Conservation (phyloP, 2,888 invertebrate species). For the Ophioninae sp. region DNA sequence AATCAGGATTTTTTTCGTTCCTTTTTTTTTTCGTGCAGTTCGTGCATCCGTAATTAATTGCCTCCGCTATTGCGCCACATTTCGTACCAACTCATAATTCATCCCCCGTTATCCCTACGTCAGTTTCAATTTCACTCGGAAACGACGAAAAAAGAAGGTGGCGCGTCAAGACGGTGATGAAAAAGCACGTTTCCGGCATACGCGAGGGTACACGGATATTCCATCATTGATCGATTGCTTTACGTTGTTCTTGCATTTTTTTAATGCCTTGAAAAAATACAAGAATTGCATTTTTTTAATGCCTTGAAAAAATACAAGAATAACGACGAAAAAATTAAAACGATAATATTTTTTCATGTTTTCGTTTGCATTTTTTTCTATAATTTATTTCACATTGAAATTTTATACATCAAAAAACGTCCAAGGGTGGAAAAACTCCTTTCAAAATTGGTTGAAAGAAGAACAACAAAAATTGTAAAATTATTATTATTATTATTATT, state of each 20-base stretch:
- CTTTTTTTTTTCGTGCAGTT: constrained; percentile 19
- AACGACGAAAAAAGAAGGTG: not conserved
- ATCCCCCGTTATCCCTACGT: not conserved
- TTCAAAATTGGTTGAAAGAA: too few species aligned
- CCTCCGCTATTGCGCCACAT: constrained; percentile 31
- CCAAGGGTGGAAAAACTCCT: too few species aligned
- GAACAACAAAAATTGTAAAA: too few species aligned
- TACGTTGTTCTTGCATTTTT: not conserved
- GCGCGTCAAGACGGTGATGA: not conserved
- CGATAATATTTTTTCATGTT: too few species aligned
- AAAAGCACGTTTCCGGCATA: not conserved
- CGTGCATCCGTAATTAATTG: constrained; percentile 34
- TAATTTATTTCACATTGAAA: too few species aligned
- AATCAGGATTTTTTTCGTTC: not conserved
- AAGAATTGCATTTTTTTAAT: too few species aligned
- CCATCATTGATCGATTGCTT: not conserved
- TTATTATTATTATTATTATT: too few species aligned
- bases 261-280: not conserved
- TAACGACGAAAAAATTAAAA: too few species aligned
- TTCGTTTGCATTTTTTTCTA: too few species aligned
- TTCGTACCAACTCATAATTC: constrained; percentile 2
- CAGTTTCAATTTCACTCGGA: not conserved
- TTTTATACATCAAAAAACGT: too few species aligned
- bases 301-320: too few species aligned
- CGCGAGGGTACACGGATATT: not conserved